Conservation (phyloP, 2,797 vertebrate genomes). For the Trichosurus vulpecula region DNA sequence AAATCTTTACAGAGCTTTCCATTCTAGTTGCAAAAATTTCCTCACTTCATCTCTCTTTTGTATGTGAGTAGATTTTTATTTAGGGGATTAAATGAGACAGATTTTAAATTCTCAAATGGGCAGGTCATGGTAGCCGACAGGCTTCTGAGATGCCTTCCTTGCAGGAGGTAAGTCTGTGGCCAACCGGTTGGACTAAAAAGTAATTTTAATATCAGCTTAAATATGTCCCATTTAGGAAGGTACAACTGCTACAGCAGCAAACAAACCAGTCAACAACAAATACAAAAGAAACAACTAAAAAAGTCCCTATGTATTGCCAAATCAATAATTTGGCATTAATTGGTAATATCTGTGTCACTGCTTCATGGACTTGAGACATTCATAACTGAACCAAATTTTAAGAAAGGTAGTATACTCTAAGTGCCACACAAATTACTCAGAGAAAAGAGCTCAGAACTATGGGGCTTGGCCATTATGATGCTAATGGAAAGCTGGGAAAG, state of each 20-base stretch:
- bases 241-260: not conserved
- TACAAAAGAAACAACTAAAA: not conserved
- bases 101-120: not conserved
- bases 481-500: not conserved
- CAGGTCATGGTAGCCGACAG: not conserved
- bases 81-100: not conserved
- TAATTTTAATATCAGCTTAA: constrained; percentile 42
- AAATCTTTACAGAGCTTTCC: not conserved
- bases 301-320: constrained; percentile 12
- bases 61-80: not conserved
- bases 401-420: not conserved
- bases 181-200: not conserved
- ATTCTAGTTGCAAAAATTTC: not conserved
- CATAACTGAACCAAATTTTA: constrained; percentile 30
- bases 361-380: not conserved
- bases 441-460: not conserved
- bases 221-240: not conserved
- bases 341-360: not conserved
- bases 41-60: not conserved
- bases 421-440: not conserved
- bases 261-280: not conserved
- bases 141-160: not conserved
- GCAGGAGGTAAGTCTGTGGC: not conserved
- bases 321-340: not conserved
- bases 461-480: not conserved